These are phyloP conservation scores for Halictus ligatus DNA, from an alignment of 2,888 invertebrate genomes.

Conservation along the genomic window DNA sequence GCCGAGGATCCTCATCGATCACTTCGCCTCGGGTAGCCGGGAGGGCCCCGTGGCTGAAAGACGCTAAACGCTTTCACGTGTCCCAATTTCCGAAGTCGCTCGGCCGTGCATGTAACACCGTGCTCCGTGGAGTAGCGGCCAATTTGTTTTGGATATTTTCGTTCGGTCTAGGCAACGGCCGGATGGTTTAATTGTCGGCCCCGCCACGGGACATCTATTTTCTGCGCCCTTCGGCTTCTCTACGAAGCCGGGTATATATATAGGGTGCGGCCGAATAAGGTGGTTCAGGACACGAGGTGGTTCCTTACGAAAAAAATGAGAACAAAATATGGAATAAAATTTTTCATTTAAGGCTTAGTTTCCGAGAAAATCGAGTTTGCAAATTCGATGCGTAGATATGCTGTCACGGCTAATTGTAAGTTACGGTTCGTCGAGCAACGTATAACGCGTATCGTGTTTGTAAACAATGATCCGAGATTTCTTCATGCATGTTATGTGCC, in stretches of 20 bases:
- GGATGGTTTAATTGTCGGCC: constrained; percentile 72
- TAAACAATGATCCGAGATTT: too few species aligned
- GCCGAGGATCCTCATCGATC: constrained; percentile 30
- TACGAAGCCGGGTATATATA: constrained; percentile 9
- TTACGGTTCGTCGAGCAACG: too few species aligned
- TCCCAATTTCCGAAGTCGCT: constrained; percentile 61
- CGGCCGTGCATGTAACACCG: constrained; percentile 31
- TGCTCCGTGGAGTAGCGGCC: constrained; percentile 56
- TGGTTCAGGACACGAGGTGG: too few species aligned
- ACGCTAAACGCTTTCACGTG: constrained; percentile 72
- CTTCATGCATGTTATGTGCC: too few species aligned
- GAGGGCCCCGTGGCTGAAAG: constrained; percentile 24
- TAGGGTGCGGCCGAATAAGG: too few species aligned
- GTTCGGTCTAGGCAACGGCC: constrained; percentile 44
- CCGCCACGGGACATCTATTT: constrained; percentile 71
- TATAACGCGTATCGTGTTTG: too few species aligned
- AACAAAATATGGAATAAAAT: too few species aligned
- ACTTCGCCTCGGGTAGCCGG: constrained; percentile 31
- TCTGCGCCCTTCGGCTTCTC: constrained; percentile 44
- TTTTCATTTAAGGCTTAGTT: too few species aligned
- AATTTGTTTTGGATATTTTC: constrained; percentile 78
- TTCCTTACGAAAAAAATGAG: neutral
- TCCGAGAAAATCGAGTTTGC: too few species aligned
- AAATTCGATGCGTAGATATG: too few species aligned
- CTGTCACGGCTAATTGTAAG: too few species aligned